A percentile compares a stretch with the other conserved stretches of the same genome.
phyloP scores from a whole-genome alignment of 2,888 invertebrate genomes.

The Drosophila robusta region DNA sequence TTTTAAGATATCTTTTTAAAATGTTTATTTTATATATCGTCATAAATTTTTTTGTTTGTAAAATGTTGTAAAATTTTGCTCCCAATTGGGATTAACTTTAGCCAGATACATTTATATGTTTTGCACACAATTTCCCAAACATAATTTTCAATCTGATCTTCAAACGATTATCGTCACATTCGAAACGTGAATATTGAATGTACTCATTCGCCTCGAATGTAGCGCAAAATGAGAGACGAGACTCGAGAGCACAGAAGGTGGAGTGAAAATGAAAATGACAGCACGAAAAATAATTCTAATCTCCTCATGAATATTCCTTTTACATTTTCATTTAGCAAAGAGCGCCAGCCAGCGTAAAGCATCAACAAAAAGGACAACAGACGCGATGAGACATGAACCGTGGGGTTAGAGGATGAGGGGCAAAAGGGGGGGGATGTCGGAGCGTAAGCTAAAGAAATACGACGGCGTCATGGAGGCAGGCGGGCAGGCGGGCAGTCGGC shows the following conservation, averaged over 20 bases:
- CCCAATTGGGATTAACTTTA: no score
- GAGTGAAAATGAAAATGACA: constrained; percentile 80
- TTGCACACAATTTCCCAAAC: no score
- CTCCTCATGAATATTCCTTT: constrained; percentile 85
- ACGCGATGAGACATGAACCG: constrained; percentile 15
- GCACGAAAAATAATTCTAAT: constrained; percentile 84
- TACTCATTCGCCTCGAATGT: constrained; percentile 6
- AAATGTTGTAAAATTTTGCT: no score
- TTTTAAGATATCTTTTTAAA: no score
- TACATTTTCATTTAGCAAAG: constrained; percentile 82
- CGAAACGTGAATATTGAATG: neutral
- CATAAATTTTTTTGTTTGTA: no score
- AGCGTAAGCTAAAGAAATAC: constrained; percentile 71
- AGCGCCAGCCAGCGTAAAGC: constrained; percentile 65
- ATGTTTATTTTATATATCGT: no score
- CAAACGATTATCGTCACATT: neutral
- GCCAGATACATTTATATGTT: no score
- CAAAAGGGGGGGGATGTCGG: constrained; percentile 7
- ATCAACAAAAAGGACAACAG: constrained; percentile 74
- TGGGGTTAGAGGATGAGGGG: neutral
- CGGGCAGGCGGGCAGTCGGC: constrained; percentile 31
- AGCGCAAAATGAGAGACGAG: constrained; percentile 61
- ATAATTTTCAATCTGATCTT: neutral
- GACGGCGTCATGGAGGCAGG: constrained; percentile 57
- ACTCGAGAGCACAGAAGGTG: constrained; percentile 49